Evolutionary conservation across 2,888 invertebrate species (phyloP), one percentile per base, ranked within the genome.

Genomic region (Drosophila quinaria): DNA sequence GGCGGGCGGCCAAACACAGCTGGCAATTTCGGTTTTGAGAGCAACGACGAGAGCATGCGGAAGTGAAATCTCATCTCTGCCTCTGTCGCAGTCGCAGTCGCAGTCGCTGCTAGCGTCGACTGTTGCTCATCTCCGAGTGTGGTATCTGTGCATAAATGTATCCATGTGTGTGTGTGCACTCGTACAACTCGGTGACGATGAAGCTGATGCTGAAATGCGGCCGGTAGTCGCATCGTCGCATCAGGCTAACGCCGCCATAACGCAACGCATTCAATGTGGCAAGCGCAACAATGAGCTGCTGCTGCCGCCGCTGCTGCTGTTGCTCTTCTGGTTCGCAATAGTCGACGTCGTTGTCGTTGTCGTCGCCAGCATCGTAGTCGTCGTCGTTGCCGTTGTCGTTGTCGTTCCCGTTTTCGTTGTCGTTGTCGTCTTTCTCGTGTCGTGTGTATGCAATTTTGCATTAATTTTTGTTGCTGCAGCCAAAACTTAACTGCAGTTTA

Each of bases 201-300:
- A 74, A 75, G 79, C 78, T 75, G 82, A 74, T 76, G 74, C 72
- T 70, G 71, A 86, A 85, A 77, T 78, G 83, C 90, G 90, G 89
- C 90, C 87, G 90, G 90, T 89, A 87, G 87, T 88, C 84, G 89
- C 84, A 85, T 85, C 88, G 90, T 80, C 84, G 84, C 84, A 85
- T 85, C 88, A 82, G 86, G 80, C 90, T 80, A 82, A 88, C 86
- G 86, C 86, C 86, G 85, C 86, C 88, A 89, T 87, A 87, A 87
- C 86, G 90, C 89, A 89, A 84, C 85, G 89, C 90, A 90, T 87
- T 87, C 87, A 87, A 90, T 87, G 90, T 89, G 90, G 87, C 84
- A 90, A 90, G 87, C 87, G 87, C 90, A 87, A 87, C 87, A 87
- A 87, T 87, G 87, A 87, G 79, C 79, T 89, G 70, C 77, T 69